These are phyloP conservation scores for Cliona cf. orientalis DNA, from an alignment of 37 sponge, comb jelly and placozoan species.

Conservation along the genomic window DNA sequence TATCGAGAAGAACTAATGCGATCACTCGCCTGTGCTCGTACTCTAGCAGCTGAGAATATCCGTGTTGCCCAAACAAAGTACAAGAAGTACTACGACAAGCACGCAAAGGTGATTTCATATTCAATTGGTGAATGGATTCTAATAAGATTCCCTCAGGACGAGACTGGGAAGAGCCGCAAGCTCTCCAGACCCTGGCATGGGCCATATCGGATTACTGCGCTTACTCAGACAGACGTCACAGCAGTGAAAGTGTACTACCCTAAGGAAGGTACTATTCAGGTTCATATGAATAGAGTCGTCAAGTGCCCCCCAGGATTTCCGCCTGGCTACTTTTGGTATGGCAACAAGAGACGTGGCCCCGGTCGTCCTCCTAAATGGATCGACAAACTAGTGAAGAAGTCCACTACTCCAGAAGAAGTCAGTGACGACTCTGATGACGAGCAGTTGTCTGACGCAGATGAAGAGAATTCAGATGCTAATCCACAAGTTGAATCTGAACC, in stretches of 20 bases:
- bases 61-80: conserved; percentile 15
- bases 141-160: conserved; percentile 46
- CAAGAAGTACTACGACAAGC: conserved; percentile 38
- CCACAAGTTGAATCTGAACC: no score
- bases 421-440: no score
- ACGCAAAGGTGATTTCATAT: not conserved
- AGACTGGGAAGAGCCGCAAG: conserved; percentile 30
- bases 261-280: conserved; percentile 29
- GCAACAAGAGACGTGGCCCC: conserved; percentile 7
- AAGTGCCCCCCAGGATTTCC: conserved; percentile 18
- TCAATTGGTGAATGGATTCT: conserved; percentile 30
- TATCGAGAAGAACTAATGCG: conserved; percentile 34
- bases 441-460: no score
- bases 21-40: conserved; percentile 8
- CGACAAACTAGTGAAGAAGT: conserved; percentile 7
- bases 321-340: conserved; percentile 42
- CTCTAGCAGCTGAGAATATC: not conserved
- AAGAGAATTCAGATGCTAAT: no score
- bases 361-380: conserved; percentile 18
- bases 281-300: conserved; percentile 9
- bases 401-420: no score
- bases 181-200: conserved; percentile 55
- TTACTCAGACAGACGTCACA: conserved; percentile 4
- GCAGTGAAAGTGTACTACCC: conserved; percentile 42
- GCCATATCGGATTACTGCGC: conserved; percentile 17